Evolutionary conservation across 2,888 invertebrate genomes (phyloP).

Genomic region (Camptogramma bilineatum): DNA sequence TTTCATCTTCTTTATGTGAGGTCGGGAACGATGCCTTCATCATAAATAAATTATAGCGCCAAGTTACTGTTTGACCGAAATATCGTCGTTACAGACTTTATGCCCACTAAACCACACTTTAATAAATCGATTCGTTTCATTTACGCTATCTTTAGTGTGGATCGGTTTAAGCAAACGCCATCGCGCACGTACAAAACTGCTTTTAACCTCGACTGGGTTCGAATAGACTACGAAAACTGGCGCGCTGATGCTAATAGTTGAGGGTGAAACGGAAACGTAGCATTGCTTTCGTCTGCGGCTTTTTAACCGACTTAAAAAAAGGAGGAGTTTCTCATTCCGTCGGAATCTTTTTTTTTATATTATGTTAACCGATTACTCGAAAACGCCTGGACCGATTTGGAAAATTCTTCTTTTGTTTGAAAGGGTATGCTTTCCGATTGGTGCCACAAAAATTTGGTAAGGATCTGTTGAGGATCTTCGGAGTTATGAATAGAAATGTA

Average conservation of each 20-base stretch:
- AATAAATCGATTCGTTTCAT: conserved; percentile 19
- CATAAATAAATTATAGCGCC: conserved; percentile 22
- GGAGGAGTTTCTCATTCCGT: too few relatives aligned
- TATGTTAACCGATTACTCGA: too few relatives aligned
- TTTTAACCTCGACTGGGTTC: conserved; percentile 9
- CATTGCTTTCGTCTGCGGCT: conserved; percentile 1
- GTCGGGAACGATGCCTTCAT: conserved; percentile 8
- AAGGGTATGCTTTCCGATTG: too few relatives aligned
- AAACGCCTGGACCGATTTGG: too few relatives aligned
- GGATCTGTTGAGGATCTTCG: too few relatives aligned
- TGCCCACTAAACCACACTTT: conserved; percentile 24
- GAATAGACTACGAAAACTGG: neutral
- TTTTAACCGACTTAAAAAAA: too few relatives aligned
- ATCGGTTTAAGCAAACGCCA: conserved; percentile 11
- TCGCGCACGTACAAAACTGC: conserved; percentile 7
- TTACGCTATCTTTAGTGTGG: conserved; percentile 16
- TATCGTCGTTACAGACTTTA: conserved; percentile 25
- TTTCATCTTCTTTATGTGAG: conserved; percentile 12
- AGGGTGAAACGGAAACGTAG: conserved; percentile 2
- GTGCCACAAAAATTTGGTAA: too few relatives aligned
- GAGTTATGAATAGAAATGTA: too few relatives aligned
- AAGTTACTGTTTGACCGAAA: conserved; percentile 26
- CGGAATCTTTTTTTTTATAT: too few relatives aligned
- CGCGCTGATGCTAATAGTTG: neutral
- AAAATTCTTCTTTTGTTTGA: too few relatives aligned